Conservation (phyloP, 2,797 vertebrate genomes). For the Tauraco hartlaubi region DNA sequence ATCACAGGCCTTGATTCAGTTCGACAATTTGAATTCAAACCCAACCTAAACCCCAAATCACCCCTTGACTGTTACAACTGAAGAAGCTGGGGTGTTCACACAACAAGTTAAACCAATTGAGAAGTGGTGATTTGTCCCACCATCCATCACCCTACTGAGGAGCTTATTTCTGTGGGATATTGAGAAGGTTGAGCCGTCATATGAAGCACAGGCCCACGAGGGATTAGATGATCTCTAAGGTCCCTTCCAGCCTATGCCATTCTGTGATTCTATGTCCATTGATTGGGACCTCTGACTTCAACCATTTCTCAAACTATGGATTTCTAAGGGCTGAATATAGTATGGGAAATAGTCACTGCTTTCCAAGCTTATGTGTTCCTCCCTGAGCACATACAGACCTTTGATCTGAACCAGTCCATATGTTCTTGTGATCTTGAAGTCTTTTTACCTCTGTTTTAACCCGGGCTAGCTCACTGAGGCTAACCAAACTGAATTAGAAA, state of each 20-base stretch:
- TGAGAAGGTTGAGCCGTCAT: neutral
- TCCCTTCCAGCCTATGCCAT: too few species aligned
- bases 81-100: neutral
- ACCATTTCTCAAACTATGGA: neutral
- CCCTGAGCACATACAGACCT: neutral
- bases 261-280: neutral
- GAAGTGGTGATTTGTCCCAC: neutral
- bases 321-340: neutral
- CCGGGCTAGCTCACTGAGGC: neutral
- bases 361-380: neutral
- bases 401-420: neutral
- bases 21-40: neutral
- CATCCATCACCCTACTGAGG: fast-evolving
- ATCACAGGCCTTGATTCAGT: neutral
- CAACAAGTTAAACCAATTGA: neutral
- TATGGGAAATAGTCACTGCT: neutral
- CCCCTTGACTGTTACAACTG: neutral
- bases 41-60: neutral
- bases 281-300: neutral
- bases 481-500: neutral
- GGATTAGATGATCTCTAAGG: too few species aligned
- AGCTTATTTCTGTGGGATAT: neutral
- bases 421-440: neutral
- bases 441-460: constrained; percentile 7
- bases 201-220: neutral